A percentile compares a stretch with the other conserved stretches of the same genome.
phyloP scores from a whole-genome alignment of 2,888 invertebrate genomes.

The Protodeltote pygarga region DNA sequence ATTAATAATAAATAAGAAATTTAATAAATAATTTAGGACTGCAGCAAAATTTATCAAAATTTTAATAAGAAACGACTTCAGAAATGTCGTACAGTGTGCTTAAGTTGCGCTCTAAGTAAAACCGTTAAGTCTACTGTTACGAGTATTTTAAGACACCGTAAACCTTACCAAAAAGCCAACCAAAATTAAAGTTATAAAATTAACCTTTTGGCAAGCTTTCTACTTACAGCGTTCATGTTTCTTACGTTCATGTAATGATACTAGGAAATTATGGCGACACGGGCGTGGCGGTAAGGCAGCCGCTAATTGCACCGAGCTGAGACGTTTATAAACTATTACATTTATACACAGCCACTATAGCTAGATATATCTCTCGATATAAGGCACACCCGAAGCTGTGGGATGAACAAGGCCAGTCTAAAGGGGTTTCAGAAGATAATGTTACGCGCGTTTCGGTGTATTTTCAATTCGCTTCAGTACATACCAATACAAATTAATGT shows the following conservation, averaged over 20 bases:
- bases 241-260: constrained; percentile 39
- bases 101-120: too few species aligned
- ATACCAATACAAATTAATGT: too few species aligned
- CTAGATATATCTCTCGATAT: constrained; percentile 32
- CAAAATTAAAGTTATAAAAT: constrained; percentile 2
- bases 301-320: constrained; percentile 46
- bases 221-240: constrained; percentile 25
- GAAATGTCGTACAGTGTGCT: too few species aligned
- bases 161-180: background rate
- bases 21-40: too few species aligned
- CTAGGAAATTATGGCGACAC: constrained; percentile 28
- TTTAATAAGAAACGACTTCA: too few species aligned
- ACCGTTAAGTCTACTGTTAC: background rate
- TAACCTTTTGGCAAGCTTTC: constrained; percentile 2
- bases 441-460: too few species aligned
- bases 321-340: constrained; percentile 42
- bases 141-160: background rate
- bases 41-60: too few species aligned
- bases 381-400: constrained; percentile 21
- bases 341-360: constrained; percentile 21
- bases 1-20: too few species aligned
- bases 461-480: too few species aligned
- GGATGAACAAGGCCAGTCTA: constrained; percentile 38
- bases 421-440: constrained; percentile 19
- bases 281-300: constrained; percentile 16